These are phyloP conservation scores for Chalcosyrphus nemorum DNA, from an alignment of 2,888 invertebrate genomes.

Conservation along the genomic window DNA sequence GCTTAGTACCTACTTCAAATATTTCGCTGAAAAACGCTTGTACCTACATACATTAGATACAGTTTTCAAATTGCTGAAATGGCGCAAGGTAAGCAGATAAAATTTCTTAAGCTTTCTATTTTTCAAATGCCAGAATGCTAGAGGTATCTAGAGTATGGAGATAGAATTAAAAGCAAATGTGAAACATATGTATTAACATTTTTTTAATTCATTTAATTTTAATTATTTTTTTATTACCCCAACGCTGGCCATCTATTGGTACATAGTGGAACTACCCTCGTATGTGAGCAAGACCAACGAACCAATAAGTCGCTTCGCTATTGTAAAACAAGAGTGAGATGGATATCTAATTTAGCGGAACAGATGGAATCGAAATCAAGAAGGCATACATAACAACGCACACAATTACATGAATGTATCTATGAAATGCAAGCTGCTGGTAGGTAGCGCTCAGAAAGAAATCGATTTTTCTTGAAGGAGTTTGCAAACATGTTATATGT, in stretches of 20 bases:
- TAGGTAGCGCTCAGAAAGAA: neutral
- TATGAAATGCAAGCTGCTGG: neutral
- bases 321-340: neutral
- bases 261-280: neutral
- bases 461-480: conserved; percentile 18
- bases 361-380: conserved; percentile 4
- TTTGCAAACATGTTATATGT: too few species aligned
- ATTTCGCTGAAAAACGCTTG: too few species aligned
- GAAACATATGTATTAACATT: too few species aligned
- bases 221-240: neutral
- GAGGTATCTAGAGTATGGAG: too few species aligned
- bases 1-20: too few species aligned
- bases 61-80: too few species aligned
- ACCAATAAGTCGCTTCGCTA: neutral
- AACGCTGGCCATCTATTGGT: conserved; percentile 18
- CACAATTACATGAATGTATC: neutral
- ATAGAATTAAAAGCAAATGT: too few species aligned
- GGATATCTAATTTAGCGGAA: neutral
- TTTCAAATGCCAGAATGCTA: too few species aligned
- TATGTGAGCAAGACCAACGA: neutral
- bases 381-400: conserved; percentile 1
- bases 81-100: too few species aligned
- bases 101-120: too few species aligned
- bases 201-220: neutral
- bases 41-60: too few species aligned